Evolutionary conservation across 2,797 vertebrate genomes (phyloP).

Genomic region (Momotus momota): DNA sequence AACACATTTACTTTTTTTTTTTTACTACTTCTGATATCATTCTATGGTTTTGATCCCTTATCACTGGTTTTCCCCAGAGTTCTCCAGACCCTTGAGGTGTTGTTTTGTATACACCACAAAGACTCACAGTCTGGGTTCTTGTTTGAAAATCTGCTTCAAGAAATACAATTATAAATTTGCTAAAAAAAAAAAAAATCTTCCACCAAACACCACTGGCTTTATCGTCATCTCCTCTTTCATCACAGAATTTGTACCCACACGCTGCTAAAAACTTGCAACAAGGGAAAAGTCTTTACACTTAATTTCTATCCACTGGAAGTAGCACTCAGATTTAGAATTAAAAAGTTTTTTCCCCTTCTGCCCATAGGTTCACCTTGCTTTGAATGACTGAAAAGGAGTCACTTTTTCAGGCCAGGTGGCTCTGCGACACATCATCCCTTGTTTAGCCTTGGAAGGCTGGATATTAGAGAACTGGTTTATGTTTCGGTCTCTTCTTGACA

Average conservation of each 20-base stretch:
- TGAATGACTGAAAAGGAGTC: not conserved
- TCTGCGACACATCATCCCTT: not conserved
- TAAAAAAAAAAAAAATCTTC: not conserved
- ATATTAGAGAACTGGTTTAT: not conserved
- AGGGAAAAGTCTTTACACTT: not conserved
- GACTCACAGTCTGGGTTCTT: not conserved
- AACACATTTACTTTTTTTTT: not conserved
- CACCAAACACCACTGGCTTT: not conserved
- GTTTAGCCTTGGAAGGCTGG: not conserved
- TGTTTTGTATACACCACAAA: not conserved
- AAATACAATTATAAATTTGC: not conserved
- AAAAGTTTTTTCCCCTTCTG: not conserved
- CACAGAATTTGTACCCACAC: not conserved
- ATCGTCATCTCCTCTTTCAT: not conserved
- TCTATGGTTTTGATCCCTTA: not conserved
- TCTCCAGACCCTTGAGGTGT: not conserved
- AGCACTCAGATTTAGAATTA: not conserved
- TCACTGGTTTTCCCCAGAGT: not conserved
- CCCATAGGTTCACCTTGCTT: not conserved
- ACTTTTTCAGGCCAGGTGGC: not conserved
- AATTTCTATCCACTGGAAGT: not conserved
- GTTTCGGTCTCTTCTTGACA: not conserved
- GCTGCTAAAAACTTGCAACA: not conserved
- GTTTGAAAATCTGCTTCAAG: not conserved
- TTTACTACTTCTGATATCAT: not conserved